Evolutionary conservation across 2,797 vertebrate genomes (phyloP), one percentile per base, ranked within the genome.

Genomic region (Halcyon badia): DNA sequence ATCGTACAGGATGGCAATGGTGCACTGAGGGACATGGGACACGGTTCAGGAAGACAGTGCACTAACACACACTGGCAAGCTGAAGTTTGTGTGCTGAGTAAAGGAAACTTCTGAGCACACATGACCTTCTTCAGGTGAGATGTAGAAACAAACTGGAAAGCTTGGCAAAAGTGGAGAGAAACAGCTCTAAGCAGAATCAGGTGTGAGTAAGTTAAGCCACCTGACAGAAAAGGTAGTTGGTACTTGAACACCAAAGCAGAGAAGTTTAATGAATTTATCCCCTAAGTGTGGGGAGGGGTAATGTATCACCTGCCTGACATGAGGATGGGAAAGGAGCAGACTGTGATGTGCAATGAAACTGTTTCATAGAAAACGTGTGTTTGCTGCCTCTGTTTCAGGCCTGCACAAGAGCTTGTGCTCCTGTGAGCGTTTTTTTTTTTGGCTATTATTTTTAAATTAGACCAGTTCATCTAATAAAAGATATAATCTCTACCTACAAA

Each of bases 231-330:
- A 85, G 4, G 51, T n/a, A 51, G n/a, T 19, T 75, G 52, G 26
- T 51, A 42, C 48, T 86, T 56, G 72, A 1, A 5, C 21, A 80
- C 52, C 30, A 42, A 52, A 90, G 41, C 16, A 14, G 19, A 58
- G 17, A 66, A 10, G 24, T 66, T 72, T 64, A 42, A 20, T 48
- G 62, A 51, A 35, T 91, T 54, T 68, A 21, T 54, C 13, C 14
- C n/a, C 14, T 73, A n/a, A 57, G 20, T 33, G 49, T 52, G 18
- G 5, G 37, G 11, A 56, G 41, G 16, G 31, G 11, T 21, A 35
- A 44, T 28, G 16, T 26, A 35, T 89, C 71, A 51, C 46, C 39
- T 44, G 62, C 14, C 13, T 6, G 1, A 58, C 0, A 0, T 37
- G 28, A 80, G 35, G 25, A 15, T 37, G 33, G 44, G 42, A 46